These are phyloP conservation scores for Acyrthosiphon pisum DNA, from an alignment of 1,140 invertebrate species.

Conservation along the genomic window DNA sequence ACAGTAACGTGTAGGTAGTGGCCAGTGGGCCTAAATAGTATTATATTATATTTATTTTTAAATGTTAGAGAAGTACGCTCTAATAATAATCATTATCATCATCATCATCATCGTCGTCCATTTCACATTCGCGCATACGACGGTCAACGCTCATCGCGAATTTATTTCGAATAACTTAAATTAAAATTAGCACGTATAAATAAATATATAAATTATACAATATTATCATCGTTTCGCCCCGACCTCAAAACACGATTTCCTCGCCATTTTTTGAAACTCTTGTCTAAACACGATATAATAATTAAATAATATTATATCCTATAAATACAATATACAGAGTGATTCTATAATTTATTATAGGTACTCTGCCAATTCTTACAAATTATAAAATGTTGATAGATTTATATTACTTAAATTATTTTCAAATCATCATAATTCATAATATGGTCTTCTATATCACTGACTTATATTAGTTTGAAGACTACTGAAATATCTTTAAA, in stretches of 20 bases:
- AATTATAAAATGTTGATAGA: background rate
- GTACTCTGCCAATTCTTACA: background rate
- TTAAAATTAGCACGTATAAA: background rate
- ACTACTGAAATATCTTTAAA: background rate
- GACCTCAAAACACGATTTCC: background rate
- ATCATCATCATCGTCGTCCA: background rate
- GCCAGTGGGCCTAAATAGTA: background rate
- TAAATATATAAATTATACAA: constrained; percentile 14
- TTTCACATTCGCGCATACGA: background rate
- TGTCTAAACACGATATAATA: background rate
- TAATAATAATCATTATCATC: background rate
- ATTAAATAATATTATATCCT: background rate
- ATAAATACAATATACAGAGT: background rate
- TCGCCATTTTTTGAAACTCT: background rate
- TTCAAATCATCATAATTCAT: background rate
- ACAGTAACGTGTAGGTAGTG: background rate
- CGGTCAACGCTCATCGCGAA: background rate
- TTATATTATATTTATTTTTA: constrained; percentile 11
- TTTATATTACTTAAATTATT: background rate
- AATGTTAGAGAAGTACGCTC: background rate
- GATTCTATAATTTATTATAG: background rate
- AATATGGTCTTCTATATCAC: background rate
- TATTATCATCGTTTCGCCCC: background rate
- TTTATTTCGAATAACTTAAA: background rate
- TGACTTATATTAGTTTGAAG: background rate